Base-by-base conservation (phyloP, 1,140 invertebrate species). In the Sitobion miscanthi region DNA sequence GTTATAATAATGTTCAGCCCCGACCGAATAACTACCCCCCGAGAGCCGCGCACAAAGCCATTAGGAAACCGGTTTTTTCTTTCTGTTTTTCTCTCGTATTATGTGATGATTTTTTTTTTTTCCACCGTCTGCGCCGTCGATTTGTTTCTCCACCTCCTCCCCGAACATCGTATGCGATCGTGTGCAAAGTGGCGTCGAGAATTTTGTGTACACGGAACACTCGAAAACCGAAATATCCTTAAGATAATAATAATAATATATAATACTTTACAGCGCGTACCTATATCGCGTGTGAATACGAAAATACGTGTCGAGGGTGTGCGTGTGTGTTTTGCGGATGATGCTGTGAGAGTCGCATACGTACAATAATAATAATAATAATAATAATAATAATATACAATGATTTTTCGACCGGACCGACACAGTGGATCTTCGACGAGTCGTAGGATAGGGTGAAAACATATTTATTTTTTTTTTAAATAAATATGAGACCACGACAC, bases 1-100 rank as follows among this genome's bases (percentile, higher is more conserved):
- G 87, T 89, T 89, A 89, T 86, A 86, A 86, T 86, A 86, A 86
- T 35, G 42, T 88, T 49, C 87, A 89, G 35, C 87, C 87, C 87
- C 49, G 47, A 54, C 30, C 87, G 8, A 88, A 38, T 42, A 89
- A 89, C 87, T 89, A 89, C 87, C 87, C 87, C n/a, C 87, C 35
- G 49, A 47, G 85, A 47, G 47, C 42, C 42, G 42, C 21, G 49
- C 20, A 38, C 87, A 49, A 52, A 52, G 20, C 87, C 87, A 89
- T 89, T 89, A 89, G 7, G 21, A 54, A 89, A 89, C 87, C 87
- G 87, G 87, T 89, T 89, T 89, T 52, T 47, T 49, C 45, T 85
- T 85, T 42, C 38, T 45, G 38, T 35, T 77, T 77, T 30, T 77
- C 62, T 77, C 62, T 20, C 14, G n/a, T n/a, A n/a, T 62, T 62